phyloP scores from a whole-genome alignment of 2,797 vertebrate species.

The Acipenser oxyrinchus region DNA sequence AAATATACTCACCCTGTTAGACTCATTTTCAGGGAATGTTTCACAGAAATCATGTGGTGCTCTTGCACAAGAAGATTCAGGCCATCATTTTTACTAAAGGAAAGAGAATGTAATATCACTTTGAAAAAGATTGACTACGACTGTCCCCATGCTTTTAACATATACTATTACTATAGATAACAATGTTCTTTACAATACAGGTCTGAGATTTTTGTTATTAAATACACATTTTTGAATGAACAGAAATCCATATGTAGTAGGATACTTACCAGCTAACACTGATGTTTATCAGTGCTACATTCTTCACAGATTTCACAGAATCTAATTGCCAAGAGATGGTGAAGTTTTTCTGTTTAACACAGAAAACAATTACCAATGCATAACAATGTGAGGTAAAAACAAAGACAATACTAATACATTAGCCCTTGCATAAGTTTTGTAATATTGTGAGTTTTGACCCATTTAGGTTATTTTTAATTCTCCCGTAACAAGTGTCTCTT shows the following conservation, averaged over 20 bases:
- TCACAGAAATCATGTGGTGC: conserved; percentile 31
- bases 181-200: background rate
- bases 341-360: conserved; percentile 34
- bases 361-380: background rate
- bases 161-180: too few species aligned
- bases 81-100: conserved; percentile 35
- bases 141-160: too few species aligned
- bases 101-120: background rate
- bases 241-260: conserved; percentile 7
- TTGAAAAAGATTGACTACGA: too few species aligned
- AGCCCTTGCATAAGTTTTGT: too few species aligned
- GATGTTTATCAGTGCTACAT: conserved; percentile 33
- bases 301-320: conserved; percentile 30
- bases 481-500: too few species aligned
- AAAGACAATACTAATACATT: background rate
- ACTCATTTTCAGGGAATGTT: conserved; percentile 29
- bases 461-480: too few species aligned
- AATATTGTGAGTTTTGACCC: too few species aligned
- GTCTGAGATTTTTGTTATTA: background rate
- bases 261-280: conserved; percentile 49
- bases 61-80: conserved; percentile 21
- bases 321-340: conserved; percentile 51
- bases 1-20: conserved; percentile 35
- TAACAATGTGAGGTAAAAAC: background rate
- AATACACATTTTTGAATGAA: background rate